Conservation (phyloP, 2,888 invertebrate species). For the Myopa tessellatipennis region DNA sequence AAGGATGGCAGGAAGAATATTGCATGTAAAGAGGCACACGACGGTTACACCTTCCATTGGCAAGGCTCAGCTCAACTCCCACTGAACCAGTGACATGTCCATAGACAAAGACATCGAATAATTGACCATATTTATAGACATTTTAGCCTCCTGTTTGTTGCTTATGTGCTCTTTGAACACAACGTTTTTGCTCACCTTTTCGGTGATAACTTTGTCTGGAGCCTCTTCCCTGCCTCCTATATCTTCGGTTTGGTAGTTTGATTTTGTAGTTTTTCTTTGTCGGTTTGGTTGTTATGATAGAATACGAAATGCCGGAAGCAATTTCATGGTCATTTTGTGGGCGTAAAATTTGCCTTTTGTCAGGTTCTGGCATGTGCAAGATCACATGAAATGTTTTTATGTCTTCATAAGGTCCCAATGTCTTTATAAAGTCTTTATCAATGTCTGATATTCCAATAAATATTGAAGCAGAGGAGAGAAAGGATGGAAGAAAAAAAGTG, state of each 20-base stretch:
- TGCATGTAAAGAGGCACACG: slow-evolving; percentile 33
- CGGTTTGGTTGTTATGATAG: slow-evolving; percentile 53
- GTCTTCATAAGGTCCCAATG: background rate
- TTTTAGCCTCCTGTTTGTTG: slow-evolving; percentile 59
- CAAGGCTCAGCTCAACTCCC: background rate
- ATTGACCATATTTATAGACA: slow-evolving; percentile 63
- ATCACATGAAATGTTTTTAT: background rate
- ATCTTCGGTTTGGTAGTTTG: background rate
- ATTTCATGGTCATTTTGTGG: slow-evolving; percentile 67
- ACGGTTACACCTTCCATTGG: slow-evolving; percentile 31
- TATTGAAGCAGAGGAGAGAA: no score
- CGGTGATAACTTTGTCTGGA: slow-evolving; percentile 18
- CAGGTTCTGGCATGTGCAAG: slow-evolving; percentile 34
- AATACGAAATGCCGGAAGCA: slow-evolving; percentile 64
- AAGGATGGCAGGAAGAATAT: slow-evolving; percentile 16
- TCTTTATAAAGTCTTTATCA: no score
- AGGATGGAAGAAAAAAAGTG: no score
- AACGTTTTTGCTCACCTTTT: slow-evolving; percentile 32
- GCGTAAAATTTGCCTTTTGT: slow-evolving; percentile 61
- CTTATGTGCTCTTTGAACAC: slow-evolving; percentile 23
- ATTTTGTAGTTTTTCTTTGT: slow-evolving; percentile 9
- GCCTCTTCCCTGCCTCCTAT: background rate
- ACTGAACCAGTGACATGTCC: slow-evolving; percentile 32
- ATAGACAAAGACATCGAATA: slow-evolving; percentile 49
- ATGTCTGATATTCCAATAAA: no score